Percentiles rank a stretch among this genome's conserved stretches.
These are phyloP conservation scores for Arctia plantaginis DNA, from an alignment of 2,888 invertebrate genomes.

Conservation along the genomic window DNA sequence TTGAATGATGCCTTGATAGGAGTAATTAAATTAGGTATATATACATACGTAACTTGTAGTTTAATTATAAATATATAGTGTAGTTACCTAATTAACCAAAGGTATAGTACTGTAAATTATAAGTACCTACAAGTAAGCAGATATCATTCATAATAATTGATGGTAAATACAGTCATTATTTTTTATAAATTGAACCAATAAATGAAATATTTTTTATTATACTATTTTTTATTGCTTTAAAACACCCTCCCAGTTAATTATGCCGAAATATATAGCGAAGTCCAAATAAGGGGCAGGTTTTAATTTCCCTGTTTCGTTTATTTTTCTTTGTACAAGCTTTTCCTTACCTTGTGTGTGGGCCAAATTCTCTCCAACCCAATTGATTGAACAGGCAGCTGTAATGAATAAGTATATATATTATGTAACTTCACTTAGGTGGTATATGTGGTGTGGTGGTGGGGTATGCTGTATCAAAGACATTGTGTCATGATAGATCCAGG, in stretches of 20 bases:
- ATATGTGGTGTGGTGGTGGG: too few species aligned
- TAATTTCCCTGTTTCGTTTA: too few species aligned
- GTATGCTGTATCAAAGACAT: too few species aligned
- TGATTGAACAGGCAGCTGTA: too few species aligned
- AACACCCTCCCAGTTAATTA: neutral
- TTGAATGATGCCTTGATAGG: conserved; percentile 17
- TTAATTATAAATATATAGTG: conserved; percentile 51
- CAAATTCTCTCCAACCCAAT: too few species aligned
- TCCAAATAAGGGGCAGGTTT: too few species aligned
- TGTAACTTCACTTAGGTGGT: too few species aligned
- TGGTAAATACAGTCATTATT: conserved; percentile 72
- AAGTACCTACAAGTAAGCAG: conserved; percentile 48
- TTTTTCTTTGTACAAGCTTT: too few species aligned
- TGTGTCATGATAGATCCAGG: too few species aligned
- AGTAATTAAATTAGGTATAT: neutral
- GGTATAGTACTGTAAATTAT: conserved; percentile 61
- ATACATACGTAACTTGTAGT: conserved; percentile 16
- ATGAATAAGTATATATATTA: too few species aligned
- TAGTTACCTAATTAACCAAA: conserved; percentile 84
- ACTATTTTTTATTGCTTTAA: neutral
- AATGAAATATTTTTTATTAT: conserved; percentile 34
- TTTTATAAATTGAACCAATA: conserved; percentile 61
- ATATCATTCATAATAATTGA: conserved; percentile 46
- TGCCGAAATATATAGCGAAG: too few species aligned
- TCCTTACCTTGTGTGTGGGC: too few species aligned